phyloP scores from a whole-genome alignment of 2,113 vertebrate species.

The Pagrus major region DNA sequence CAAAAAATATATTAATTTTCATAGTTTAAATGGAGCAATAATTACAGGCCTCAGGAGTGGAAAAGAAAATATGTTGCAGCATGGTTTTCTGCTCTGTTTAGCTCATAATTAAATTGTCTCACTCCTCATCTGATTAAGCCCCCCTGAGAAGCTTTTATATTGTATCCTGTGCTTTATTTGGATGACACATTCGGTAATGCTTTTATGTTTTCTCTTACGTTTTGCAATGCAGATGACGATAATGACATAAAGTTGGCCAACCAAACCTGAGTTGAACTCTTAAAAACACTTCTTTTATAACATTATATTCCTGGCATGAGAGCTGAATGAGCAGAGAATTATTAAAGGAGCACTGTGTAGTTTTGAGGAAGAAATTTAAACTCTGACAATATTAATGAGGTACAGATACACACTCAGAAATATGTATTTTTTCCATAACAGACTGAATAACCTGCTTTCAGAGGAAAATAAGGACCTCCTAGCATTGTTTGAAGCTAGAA shows the following conservation, averaged over 20 bases:
- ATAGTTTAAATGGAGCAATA: constrained; percentile 7
- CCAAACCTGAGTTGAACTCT: background rate
- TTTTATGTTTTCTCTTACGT: background rate
- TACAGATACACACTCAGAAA: too few relatives aligned
- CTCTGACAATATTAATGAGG: too few relatives aligned
- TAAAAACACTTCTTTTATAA: background rate
- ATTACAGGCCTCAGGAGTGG: background rate
- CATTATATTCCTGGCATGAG: background rate
- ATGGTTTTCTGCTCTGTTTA: background rate
- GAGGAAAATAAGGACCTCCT: too few relatives aligned
- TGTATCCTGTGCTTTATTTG: background rate
- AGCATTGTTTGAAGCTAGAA: too few relatives aligned
- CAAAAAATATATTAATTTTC: background rate
- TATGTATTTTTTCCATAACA: too few relatives aligned
- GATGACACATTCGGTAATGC: background rate
- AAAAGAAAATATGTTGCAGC: background rate
- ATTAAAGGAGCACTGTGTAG: too few relatives aligned
- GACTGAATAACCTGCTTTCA: too few relatives aligned
- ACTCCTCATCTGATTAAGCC: background rate
- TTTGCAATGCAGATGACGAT: too few relatives aligned
- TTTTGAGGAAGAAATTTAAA: too few relatives aligned
- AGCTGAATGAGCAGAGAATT: background rate
- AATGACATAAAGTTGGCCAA: too few relatives aligned
- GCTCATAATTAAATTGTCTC: constrained; percentile 15
- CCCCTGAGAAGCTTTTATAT: background rate